A percentile compares a stretch with the other conserved stretches of the same genome.
phyloP scores from a whole-genome alignment of 2,888 invertebrate genomes.

The Spilarctia lutea region DNA sequence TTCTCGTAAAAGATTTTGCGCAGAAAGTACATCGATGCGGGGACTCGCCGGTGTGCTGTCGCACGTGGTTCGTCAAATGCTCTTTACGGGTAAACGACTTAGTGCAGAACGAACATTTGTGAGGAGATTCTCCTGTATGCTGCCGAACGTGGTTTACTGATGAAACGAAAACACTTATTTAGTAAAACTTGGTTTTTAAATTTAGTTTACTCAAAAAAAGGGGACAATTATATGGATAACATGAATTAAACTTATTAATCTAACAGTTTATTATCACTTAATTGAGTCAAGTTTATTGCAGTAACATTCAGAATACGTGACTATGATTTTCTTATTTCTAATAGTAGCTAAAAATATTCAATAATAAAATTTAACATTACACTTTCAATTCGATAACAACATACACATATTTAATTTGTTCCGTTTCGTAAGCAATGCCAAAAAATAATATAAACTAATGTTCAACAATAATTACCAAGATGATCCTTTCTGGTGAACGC shows the following conservation, averaged over 20 bases:
- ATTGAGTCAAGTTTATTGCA: no score
- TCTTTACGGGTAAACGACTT: conserved; percentile 93
- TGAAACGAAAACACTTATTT: not conserved
- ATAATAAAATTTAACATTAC: no score
- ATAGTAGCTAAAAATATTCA: no score
- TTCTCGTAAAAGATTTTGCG: conserved; percentile 94
- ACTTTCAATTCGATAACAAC: not conserved
- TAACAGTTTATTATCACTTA: no score
- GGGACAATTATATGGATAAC: no score
- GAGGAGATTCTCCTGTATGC: conserved; percentile 92
- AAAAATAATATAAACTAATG: not conserved
- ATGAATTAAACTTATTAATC: no score
- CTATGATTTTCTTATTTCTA: not conserved
- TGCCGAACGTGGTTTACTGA: conserved; percentile 90
- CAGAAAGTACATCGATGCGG: conserved; percentile 95
- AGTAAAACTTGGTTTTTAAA: not conserved
- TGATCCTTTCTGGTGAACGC: conserved; percentile 95
- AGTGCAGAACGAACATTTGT: conserved; percentile 92
- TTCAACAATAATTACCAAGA: conserved; percentile 77
- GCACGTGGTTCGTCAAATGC: conserved; percentile 94
- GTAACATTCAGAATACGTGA: not conserved
- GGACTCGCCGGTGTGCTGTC: conserved; percentile 95
- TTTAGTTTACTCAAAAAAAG: not conserved
- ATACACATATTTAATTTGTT: not conserved
- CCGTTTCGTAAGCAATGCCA: not conserved